Conservation (phyloP, 2,113 vertebrate species). For the Kryptolebias marmoratus region DNA sequence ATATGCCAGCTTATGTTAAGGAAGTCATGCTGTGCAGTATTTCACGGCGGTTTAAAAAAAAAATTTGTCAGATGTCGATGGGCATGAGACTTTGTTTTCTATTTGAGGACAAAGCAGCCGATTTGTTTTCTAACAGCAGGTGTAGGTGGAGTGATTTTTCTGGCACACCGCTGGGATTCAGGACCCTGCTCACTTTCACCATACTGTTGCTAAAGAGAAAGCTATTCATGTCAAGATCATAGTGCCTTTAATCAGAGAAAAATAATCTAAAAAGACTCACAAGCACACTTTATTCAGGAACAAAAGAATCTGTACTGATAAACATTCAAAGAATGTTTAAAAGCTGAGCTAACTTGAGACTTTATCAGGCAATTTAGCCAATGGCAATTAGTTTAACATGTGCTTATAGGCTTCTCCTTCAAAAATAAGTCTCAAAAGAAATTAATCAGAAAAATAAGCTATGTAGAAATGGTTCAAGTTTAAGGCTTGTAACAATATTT, state of each 20-base stretch:
- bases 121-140: constrained; percentile 10
- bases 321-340: background rate
- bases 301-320: background rate
- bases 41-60: constrained; percentile 11
- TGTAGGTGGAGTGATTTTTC: constrained; percentile 27
- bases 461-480: too few relatives aligned
- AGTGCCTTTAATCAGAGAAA: constrained; percentile 12
- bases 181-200: constrained; percentile 12
- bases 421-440: too few relatives aligned
- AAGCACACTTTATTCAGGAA: background rate
- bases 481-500: too few relatives aligned
- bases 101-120: constrained; percentile 6
- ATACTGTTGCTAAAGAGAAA: constrained; percentile 15
- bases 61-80: constrained; percentile 20
- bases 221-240: constrained; percentile 7
- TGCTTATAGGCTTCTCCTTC: too few relatives aligned
- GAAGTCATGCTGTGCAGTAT: constrained; percentile 4
- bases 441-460: too few relatives aligned
- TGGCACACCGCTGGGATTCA: background rate
- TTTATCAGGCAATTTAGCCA: too few relatives aligned
- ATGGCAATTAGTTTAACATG: too few relatives aligned
- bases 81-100: background rate
- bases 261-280: constrained; percentile 21
- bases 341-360: background rate
- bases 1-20: constrained; percentile 37